Conservation (phyloP, 2,113 vertebrate species). For the Origma solitaria region DNA sequence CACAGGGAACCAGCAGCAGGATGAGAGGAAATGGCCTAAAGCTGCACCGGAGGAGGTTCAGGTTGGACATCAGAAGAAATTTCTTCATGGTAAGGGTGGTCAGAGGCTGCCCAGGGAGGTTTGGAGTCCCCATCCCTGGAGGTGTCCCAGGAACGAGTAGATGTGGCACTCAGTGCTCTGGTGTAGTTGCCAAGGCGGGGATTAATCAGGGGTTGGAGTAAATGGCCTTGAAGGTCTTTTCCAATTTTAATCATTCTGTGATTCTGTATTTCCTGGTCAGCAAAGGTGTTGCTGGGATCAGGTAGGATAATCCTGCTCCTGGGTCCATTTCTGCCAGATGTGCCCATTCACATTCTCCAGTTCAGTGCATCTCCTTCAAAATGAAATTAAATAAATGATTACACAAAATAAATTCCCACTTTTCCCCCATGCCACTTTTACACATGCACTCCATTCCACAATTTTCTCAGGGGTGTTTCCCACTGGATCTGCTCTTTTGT, state of each 20-base stretch:
- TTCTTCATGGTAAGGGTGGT: not conserved
- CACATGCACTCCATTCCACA: accelerated
- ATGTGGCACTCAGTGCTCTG: not conserved
- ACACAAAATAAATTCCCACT: not conserved
- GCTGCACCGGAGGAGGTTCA: not conserved
- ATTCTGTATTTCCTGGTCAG: not conserved
- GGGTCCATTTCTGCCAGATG: not conserved
- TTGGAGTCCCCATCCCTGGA: not conserved
- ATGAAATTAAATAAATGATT: not conserved
- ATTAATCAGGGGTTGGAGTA: not conserved
- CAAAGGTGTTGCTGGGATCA: not conserved
- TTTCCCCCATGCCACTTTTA: accelerated
- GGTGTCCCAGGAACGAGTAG: not conserved
- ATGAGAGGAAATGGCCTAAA: not conserved
- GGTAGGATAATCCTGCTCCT: not conserved
- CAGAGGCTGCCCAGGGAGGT: not conserved
- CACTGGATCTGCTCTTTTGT: not conserved
- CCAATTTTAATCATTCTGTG: not conserved
- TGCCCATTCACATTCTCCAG: not conserved
- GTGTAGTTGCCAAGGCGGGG: not conserved
- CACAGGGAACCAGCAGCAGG: not conserved
- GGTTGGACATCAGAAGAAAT: not conserved
- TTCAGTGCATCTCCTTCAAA: not conserved
- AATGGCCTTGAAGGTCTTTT: not conserved
- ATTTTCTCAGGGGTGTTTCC: not conserved